Base-by-base conservation (phyloP, 2,888 invertebrate genomes). In the Diaprepes abbreviatus region DNA sequence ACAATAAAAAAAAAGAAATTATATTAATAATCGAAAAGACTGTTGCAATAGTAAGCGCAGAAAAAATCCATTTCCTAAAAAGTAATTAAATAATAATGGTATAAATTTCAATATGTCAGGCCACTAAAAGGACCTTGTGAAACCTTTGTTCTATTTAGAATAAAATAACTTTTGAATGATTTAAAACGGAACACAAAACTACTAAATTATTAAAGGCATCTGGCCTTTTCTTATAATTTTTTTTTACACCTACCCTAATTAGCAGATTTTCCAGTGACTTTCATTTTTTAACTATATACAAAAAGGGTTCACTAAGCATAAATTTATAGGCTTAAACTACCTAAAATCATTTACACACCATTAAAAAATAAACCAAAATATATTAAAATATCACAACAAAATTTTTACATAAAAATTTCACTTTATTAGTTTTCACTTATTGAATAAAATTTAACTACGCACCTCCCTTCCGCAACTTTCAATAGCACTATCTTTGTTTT, bases 391-490 rank as follows among this genome's bases (percentile, higher is more conserved):
- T 31, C 54, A 54, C 19, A 54, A 64, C 21, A 43, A 54, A 63
- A 60, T 54, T 36, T 24, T 54, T 35, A 48, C 9, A 36, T n/a
- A 55, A 64, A 38, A 40, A 52, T 31, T 45, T 60, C 21, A 17
- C 48, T 62, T 36, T 59, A 17, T 6, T n/a, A 38, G 48, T 28
- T 50, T 50, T 52, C 63, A 17, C 63, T 63, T 45, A 52, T 50
- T 43, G 31, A 54, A 40, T 54, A 54, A 40, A 64, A 54, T 38
- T 10, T 54, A 28, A 28, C 16, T 28, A 36, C 28, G 28, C 63
- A 54, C 54, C 54, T 64, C 63, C 54, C 48, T 60, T 4, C 40
- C 28, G 19, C 54, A 19, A n/a, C 33, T 35, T 35, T 54, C 35
- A 24, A 38, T 38, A 24, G 1, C 3, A 16, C 57, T 16, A 24